Evolutionary conservation across 1,140 invertebrate species (phyloP).

Genomic region (Bactericera cockerelli): DNA sequence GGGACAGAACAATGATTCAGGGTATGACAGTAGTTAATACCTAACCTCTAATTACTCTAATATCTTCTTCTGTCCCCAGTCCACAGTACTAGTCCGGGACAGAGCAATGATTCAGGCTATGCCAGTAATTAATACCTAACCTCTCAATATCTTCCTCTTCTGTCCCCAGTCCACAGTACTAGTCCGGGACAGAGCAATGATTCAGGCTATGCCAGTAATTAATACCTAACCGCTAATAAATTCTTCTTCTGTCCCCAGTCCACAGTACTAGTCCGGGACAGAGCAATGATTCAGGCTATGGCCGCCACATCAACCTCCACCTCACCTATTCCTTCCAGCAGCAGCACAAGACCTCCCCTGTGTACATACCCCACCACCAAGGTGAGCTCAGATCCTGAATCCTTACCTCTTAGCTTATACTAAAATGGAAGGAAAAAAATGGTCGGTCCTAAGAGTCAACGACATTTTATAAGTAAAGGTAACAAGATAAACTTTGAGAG

Average conservation of each 20-base stretch:
- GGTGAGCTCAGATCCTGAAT: conserved; percentile 27
- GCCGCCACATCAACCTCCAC: conserved; percentile 64
- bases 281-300: conserved; percentile 32
- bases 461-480: conserved; percentile 9
- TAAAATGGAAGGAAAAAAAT: conserved; percentile 13
- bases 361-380: conserved; percentile 41
- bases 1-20: neutral
- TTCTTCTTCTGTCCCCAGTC: neutral
- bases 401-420: conserved; percentile 21
- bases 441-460: no score
- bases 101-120: conserved; percentile 30
- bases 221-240: no score
- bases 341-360: conserved; percentile 38
- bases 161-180: neutral
- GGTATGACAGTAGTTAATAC: conserved; percentile 55
- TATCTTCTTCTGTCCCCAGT: neutral
- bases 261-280: conserved; percentile 8
- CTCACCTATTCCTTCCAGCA: conserved; percentile 70
- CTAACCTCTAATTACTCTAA: no score
- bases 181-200: neutral
- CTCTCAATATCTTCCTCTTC: neutral
- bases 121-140: no score
- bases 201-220: conserved; percentile 43
- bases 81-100: neutral
- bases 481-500: no score